Conservation (phyloP, 2,113 vertebrate species). For the Ictalurus furcatus region DNA sequence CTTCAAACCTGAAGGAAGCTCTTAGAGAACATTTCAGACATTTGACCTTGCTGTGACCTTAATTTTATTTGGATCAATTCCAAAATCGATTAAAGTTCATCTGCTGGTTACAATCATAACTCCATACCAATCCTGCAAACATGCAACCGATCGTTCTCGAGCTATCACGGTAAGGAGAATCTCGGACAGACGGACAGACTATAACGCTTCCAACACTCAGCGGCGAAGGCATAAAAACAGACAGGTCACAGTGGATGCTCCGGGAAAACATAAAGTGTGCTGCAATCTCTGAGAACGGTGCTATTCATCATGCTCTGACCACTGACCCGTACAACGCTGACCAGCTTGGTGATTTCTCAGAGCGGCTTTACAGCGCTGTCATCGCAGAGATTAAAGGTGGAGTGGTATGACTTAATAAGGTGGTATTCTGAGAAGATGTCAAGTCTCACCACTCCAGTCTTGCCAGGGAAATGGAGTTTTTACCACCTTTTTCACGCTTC, state of each 20-base stretch:
- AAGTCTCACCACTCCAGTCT: background rate
- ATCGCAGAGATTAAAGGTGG: background rate
- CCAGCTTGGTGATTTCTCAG: background rate
- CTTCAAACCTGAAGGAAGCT: too few relatives aligned
- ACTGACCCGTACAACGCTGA: background rate
- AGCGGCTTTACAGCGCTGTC: background rate
- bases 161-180: background rate
- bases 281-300: background rate
- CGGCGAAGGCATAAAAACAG: too few relatives aligned
- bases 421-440: background rate
- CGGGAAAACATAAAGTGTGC: background rate
- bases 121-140: too few relatives aligned
- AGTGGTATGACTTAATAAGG: background rate
- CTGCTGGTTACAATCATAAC: background rate
- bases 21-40: background rate
- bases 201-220: too few relatives aligned
- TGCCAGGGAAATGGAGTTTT: background rate
- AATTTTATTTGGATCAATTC: background rate
- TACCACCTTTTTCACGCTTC: background rate
- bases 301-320: background rate
- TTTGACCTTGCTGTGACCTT: background rate
- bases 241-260: background rate
- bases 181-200: too few relatives aligned
- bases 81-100: background rate
- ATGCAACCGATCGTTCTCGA: too few relatives aligned